Evolutionary conservation across 1,140 invertebrate species (phyloP), one percentile per base, ranked within the genome.

Genomic region (Drosophila leontia): DNA sequence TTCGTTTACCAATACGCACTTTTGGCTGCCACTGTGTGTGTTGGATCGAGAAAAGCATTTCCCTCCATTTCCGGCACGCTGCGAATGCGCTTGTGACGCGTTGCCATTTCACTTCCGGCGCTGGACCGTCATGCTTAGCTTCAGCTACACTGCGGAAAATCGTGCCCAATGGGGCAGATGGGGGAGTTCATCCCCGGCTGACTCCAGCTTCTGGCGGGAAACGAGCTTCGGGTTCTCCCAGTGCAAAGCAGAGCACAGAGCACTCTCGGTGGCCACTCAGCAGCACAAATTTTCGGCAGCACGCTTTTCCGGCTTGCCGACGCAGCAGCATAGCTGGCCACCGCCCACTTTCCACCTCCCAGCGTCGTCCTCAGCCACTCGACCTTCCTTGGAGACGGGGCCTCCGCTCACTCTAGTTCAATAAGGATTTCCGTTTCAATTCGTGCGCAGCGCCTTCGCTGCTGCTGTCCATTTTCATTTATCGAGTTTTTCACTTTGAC

Each of bases 391-490:
- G 63, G 63, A 81, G 65, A 64, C 65, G 61, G 65, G 7, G 56
- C 62, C 69, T 45, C 69, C 55, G 50, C 69, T 72, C 62, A 69
- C 80, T 75, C 74, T 84, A 90, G 85, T 88, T 88, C 84, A 88
- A 88, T 88, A 88, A 88, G 84, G 84, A 88, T 88, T 88, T 88
- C 84, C 84, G 84, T 85, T 88, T 90, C 84, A 88, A 88, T 88
- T 88, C 84, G 81, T 88, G 84, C 85, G 69, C 84, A 77, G 76
- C 70, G 81, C 63, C 83, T 87, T 64, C 41, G 34, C 56, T 32
- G 61, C 51, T 39, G 45, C 64, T 79, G 83, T 88, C 83, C 83
- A 83, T 87, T 87, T 87, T 88, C 76, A 85, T 77, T 87, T 87
- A 87, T 87, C 83, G 83, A 87, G 87, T 88, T 88, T 87, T 87